These are phyloP conservation scores for Semaprochilodus insignis DNA, from an alignment of 2,797 vertebrate species.

Conservation along the genomic window DNA sequence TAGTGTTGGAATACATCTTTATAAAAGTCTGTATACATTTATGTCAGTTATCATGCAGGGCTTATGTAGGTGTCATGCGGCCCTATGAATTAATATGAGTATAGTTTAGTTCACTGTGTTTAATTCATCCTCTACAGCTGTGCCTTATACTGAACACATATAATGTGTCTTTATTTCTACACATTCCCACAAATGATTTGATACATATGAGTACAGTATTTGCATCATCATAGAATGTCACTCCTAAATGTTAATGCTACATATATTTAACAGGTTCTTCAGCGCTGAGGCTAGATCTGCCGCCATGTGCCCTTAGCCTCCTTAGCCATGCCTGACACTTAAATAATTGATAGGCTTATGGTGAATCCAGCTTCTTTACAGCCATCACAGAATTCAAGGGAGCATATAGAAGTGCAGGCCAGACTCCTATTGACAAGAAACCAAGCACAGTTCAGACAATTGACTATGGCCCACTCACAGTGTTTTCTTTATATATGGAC, in stretches of 20 bases:
- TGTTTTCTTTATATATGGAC: background rate
- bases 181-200: background rate
- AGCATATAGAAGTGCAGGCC: background rate
- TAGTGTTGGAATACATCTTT: too few relatives aligned
- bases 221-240: background rate
- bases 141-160: too few relatives aligned
- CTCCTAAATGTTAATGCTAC: background rate
- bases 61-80: too few relatives aligned
- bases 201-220: too few relatives aligned
- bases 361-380: background rate
- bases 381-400: background rate
- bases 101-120: too few relatives aligned
- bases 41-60: too few relatives aligned
- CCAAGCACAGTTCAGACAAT: background rate
- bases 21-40: too few relatives aligned
- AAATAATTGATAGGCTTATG: slow-evolving; percentile 8
- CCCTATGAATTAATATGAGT: too few relatives aligned
- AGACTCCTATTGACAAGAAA: background rate
- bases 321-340: slow-evolving; percentile 15
- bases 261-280: slow-evolving; percentile 18
- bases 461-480: background rate
- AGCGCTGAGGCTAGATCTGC: background rate
- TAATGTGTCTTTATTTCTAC: too few relatives aligned
- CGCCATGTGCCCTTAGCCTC: background rate
- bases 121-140: too few relatives aligned